Base-by-base conservation (phyloP, 2,888 invertebrate genomes). In the Heliconius hortense region DNA sequence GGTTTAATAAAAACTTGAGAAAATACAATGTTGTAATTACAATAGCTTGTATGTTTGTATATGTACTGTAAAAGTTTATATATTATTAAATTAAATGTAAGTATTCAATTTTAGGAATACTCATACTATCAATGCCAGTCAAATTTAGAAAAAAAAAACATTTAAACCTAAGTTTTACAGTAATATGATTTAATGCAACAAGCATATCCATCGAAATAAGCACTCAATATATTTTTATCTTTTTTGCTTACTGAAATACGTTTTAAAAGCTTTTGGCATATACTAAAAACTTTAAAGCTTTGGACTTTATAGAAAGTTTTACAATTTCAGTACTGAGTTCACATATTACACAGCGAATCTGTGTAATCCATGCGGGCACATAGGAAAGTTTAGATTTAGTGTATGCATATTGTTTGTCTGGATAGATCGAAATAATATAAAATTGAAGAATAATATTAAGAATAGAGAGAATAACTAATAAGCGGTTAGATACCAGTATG, bases 241-340 rank as follows among this genome's bases (percentile, higher is more conserved):
- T 8, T 8, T 66, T 43, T 39, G 15, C 15, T 56, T 31, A 56
- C 53, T 31, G 31, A 35, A 69, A 56, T 69, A n/a, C 56, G 11
- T 68, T 48, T 69, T 69, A 69, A 35, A 69, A 69, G 69, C 56
- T 15, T 56, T 35, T 35, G 53, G 56, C n/a, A 53, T 56, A 56
- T 56, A 69, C 31, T 56, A 56, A 56, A 68, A 68, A 69, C 31
- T 69, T 69, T 56, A 56, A 56, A 69, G 69, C 69, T 69, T 69
- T 35, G 69, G 69, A 69, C 31, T 69, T 56, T 35, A 56, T n/a
- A 56, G 56, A 69, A 69, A 69, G 69, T 69, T 69, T 69, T 69
- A 69, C 69, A 69, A 69, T 69, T 69, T 56, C 69, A 69, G 69
- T n/a, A 35, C 56, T 69, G 69, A 69, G 56, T 35, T 56, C 31